These are phyloP conservation scores for Conus canariensis DNA, from an alignment of 2,888 invertebrate genomes.

Conservation along the genomic window DNA sequence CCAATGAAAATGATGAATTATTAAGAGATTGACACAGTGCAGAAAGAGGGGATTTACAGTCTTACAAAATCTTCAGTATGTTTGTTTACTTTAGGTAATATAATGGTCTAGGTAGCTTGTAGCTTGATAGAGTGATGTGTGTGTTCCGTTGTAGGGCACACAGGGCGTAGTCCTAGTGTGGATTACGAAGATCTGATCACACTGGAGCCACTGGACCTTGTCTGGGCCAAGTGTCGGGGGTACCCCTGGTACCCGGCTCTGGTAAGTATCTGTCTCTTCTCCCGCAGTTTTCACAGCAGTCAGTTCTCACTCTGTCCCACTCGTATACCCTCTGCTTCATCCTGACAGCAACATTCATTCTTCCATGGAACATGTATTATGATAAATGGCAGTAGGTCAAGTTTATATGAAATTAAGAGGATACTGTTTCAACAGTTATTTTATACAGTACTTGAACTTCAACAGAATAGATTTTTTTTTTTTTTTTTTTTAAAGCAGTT, in stretches of 20 bases:
- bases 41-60: too few relatives aligned
- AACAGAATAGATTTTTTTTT: background rate
- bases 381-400: background rate
- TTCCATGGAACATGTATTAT: background rate
- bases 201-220: slow-evolving; percentile 91
- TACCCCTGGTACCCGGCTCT: slow-evolving; percentile 99
- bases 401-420: background rate
- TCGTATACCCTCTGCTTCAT: background rate
- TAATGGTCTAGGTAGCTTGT: background rate
- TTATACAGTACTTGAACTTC: too few relatives aligned
- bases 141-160: slow-evolving; percentile 62
- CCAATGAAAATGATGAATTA: too few relatives aligned
- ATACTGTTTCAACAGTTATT: too few relatives aligned
- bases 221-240: slow-evolving; percentile 98
- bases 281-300: background rate
- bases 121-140: slow-evolving; percentile 27
- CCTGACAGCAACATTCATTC: background rate
- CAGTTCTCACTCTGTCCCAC: background rate
- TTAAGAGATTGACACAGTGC: too few relatives aligned
- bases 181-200: slow-evolving; percentile 79
- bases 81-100: too few relatives aligned
- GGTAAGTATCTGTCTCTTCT: slow-evolving; percentile 74
- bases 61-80: too few relatives aligned
- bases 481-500: background rate
- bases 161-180: slow-evolving; percentile 68